Evolutionary conservation across 23 tunicate species (phyloP), one percentile per base, ranked within the genome.

Genomic region (Ciona savignyi): DNA sequence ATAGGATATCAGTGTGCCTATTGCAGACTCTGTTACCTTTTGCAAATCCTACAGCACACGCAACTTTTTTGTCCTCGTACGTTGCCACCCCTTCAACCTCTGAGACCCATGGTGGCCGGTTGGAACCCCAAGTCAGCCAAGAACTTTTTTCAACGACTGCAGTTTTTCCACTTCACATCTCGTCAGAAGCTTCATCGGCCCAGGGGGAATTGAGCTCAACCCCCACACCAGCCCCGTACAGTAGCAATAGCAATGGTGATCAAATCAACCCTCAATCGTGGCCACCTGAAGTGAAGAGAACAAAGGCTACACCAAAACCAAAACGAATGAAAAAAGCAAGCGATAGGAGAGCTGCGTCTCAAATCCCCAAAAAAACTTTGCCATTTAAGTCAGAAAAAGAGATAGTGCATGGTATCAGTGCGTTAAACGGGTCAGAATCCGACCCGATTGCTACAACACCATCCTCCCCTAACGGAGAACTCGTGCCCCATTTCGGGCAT

Each of bases 391-490:
- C 20, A 6, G 25, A 27, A 23, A 32, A 35, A 23, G 2, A 27
- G 32, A 30, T 27, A n/a, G 32, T 51, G 20, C 51, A 69, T 23
- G 73, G 73, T n/a, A 32, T 31, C 2, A 69, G 48, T 1, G 23
- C 51, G 6, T 19, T 51, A 6, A 35, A 30, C 25, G 32, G 51
- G 23, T 69, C 73, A 29, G 73, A 33, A 31, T 34, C 49, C 3
- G 76, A 72, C 23, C 64, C 31, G 9, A 29, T 72, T 1, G 27
- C 64, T 62, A 77, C 83, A 15, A 68, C 74, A 6, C 83, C 83
- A 15, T 60, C 83, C 2, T 78, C 83, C 21, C 83, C 75, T 15
- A 28, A 27, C 1, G 51, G 78, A 23, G 77, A 72, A 2, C 78
- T 74, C 27, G 11, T 74, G 3, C 65, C 65, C 9, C 21, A 35